Evolutionary conservation across 1,140 invertebrate genomes (phyloP), one percentile per base, ranked within the genome.

Genomic region (Batillaria attramentaria): DNA sequence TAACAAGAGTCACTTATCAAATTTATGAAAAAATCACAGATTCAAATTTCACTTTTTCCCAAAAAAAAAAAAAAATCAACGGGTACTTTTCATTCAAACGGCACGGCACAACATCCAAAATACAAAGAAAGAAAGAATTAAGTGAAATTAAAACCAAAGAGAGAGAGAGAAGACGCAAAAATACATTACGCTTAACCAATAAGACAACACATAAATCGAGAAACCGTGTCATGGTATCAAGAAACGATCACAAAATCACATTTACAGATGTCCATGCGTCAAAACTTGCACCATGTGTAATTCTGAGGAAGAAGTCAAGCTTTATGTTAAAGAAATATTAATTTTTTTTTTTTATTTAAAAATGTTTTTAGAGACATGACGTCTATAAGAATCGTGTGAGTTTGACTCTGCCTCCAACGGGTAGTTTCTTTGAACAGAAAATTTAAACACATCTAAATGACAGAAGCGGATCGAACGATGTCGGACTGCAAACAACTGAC

Each of bases 61-160:
- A n/a, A n/a, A n/a, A n/a, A n/a, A n/a, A n/a, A n/a, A n/a, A n/a
- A n/a, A n/a, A n/a, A n/a, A n/a, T n/a, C n/a, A n/a, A n/a, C n/a
- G 31, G 70, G 41, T 24, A 62, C n/a, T 62, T 62, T 24, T 31
- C 33, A 8, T 24, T 69, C 60, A 54, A 75, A 16, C n/a, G 24
- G 60, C 31, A 75, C 43, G 72, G 54, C 33, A 75, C 72, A 75
- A 75, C 66, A 69, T 37, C 72, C 39, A 57, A 31, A 75, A 54
- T 33, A 54, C 3, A 54, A 46, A 75, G 60, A 57, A n/a, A 75
- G 5, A 57, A 75, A 75, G n/a, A 8, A 39, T 37, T n/a, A 75
- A 28, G 33, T 57, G 18, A 46, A 28, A 13, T 24, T 35, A 16
- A 75, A 75, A 75, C 33, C 18, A 54, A 75, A 57, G 43, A 0